Percentiles rank a stretch among this genome's conserved stretches.
Conservation (phyloP, 2,797 vertebrate genomes). For the Propithecus deckenii region DNA sequence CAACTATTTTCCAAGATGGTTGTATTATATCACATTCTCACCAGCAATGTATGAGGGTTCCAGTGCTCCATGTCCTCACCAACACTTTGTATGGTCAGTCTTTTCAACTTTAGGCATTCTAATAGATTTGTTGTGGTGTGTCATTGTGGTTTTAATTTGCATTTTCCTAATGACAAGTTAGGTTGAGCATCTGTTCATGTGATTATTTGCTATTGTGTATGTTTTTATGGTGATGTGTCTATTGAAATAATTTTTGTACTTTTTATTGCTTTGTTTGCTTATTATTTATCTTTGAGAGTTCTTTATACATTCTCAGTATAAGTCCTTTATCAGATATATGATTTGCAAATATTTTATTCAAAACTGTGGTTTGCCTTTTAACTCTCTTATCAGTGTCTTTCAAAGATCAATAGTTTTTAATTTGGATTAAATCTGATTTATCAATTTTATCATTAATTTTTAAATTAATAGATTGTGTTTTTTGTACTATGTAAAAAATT, state of each 20-base stretch:
- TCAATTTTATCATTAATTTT: not conserved
- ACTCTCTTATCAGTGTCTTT: not conserved
- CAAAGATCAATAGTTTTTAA: not conserved
- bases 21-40: too few species aligned
- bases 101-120: too few species aligned
- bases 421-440: not conserved
- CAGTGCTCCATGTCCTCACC: too few species aligned
- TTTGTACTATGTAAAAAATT: not conserved
- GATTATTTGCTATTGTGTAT: not conserved
- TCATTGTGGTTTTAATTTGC: not conserved
- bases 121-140: not conserved
- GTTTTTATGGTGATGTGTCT: not conserved
- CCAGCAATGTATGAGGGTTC: too few species aligned
- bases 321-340: not conserved
- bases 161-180: not conserved
- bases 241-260: not conserved
- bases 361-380: not conserved
- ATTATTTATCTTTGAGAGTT: not conserved
- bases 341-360: not conserved
- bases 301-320: not conserved
- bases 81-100: too few species aligned
- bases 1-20: too few species aligned
- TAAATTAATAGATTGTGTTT: not conserved
- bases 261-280: not conserved
- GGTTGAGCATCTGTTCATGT: not conserved